Evolutionary conservation across 2,888 invertebrate species (phyloP).

Genomic region (Drosophila fungiperda): DNA sequence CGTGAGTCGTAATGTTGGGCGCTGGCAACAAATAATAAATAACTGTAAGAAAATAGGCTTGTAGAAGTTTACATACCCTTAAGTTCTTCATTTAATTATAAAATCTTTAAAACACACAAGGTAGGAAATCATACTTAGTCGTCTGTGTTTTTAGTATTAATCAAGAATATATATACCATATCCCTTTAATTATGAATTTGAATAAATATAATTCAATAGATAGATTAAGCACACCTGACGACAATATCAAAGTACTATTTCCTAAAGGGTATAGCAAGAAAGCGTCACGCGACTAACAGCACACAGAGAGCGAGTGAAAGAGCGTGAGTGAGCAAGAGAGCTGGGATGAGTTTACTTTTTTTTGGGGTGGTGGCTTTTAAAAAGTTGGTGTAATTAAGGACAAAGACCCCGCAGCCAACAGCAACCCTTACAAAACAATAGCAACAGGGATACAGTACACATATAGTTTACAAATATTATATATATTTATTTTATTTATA

Average conservation of each 20-base stretch:
- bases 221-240: neutral
- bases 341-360: conserved; percentile 23
- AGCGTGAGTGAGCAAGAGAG: conserved; percentile 6
- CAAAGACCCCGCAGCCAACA: conserved; percentile 60
- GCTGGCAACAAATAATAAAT: neutral
- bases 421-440: conserved; percentile 52
- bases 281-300: conserved; percentile 4
- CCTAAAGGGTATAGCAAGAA: neutral
- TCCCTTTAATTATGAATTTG: too few relatives aligned
- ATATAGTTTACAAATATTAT: neutral
- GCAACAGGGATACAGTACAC: conserved; percentile 49
- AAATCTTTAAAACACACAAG: too few relatives aligned
- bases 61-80: neutral
- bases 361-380: conserved; percentile 55
- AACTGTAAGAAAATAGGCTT: neutral
- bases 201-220: too few relatives aligned
- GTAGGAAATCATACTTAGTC: too few relatives aligned
- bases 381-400: conserved; percentile 66
- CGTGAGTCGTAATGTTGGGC: conserved; percentile 12
- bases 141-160: neutral
- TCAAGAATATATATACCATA: neutral
- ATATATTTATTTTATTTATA: neutral
- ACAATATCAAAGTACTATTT: neutral
- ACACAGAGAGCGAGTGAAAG: neutral
- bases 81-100: too few relatives aligned